Base-by-base conservation (phyloP, 2,888 invertebrate species). In the Hetaerina titia region DNA sequence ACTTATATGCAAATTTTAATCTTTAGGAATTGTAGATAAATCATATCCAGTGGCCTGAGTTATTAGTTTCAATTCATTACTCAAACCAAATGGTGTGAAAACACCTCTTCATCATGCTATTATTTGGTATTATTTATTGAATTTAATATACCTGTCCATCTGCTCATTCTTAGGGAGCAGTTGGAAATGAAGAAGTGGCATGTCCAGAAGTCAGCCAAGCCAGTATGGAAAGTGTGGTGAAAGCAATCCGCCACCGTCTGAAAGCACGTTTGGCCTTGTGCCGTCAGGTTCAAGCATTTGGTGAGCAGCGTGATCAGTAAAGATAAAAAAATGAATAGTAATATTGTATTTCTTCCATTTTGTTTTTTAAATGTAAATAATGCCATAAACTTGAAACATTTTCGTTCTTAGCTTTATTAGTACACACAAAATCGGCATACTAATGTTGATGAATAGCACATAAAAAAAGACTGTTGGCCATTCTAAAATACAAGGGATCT, bases 141-240 rank as follows among this genome's bases (percentile, higher is more conserved):
- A 45, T 45, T 45, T 45, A 45, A 45, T 45, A 45, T 45, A 45
- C 45, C 45, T 45, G 45, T 45, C 45, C 45, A 45, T 57, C 19
- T 94, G 2, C 15, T 94, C 89, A 17, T 60, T 15, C 69, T 6
- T 31, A 95, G 95, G 90, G 95, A 25, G 74, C 57, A 22, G 57
- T 57, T 25, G 90, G 74, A 58, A 64, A 25, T 64, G 89, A 69
- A 45, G 90, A 90, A 60, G 57, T 58, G 11, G 90, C 97, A 57
- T 96, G 96, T 95, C 96, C 96, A 95, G 96, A 97, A 95, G 96
- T 97, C 69, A 97, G 97, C 95, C 97, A 97, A 95, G 97, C 98
- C 90, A 98, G 98, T 96, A 98, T 99, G 95, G 98, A 98, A 96
- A 97, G 97, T 95, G 98, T 98, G 6, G 97, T 99, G 95, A 97